Conservation (phyloP, 2,113 vertebrate species). For the Salvelinus alpinus region DNA sequence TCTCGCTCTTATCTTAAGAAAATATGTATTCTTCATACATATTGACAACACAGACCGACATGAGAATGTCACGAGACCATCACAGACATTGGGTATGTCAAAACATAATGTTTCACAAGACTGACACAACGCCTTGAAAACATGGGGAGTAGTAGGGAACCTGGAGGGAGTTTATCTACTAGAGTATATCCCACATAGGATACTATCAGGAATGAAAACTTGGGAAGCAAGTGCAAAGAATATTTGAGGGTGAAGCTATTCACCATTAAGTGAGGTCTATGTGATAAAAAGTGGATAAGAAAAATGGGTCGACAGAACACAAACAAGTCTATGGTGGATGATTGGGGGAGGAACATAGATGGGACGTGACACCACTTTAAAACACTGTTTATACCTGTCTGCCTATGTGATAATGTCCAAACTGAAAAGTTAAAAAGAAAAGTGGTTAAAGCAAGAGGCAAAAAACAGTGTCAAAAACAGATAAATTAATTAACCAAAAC, state of each 20-base stretch:
- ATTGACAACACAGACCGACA: background rate
- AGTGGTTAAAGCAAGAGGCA: conserved; percentile 40
- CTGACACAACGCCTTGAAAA: background rate
- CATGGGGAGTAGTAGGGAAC: background rate
- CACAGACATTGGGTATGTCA: background rate
- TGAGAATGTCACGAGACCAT: background rate
- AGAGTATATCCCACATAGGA: no score
- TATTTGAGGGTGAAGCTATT: no score
- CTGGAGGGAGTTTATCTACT: background rate
- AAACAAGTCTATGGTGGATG: background rate
- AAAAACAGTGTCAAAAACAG: background rate
- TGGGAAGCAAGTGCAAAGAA: no score
- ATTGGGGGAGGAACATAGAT: background rate
- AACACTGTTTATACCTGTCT: conserved; percentile 48
- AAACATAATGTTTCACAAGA: background rate
- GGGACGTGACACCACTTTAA: conserved; percentile 28
- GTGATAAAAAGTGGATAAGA: background rate
- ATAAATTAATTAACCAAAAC: background rate
- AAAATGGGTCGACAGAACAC: conserved; percentile 11
- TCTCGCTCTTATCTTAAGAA: no score
- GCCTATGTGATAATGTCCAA: conserved; percentile 61
- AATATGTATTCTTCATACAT: background rate
- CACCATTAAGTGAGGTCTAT: no score
- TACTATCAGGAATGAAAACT: no score
- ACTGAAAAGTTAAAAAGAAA: conserved; percentile 61